Evolutionary conservation across 2,888 invertebrate genomes (phyloP).

Genomic region (Meghimatium bilineatum): DNA sequence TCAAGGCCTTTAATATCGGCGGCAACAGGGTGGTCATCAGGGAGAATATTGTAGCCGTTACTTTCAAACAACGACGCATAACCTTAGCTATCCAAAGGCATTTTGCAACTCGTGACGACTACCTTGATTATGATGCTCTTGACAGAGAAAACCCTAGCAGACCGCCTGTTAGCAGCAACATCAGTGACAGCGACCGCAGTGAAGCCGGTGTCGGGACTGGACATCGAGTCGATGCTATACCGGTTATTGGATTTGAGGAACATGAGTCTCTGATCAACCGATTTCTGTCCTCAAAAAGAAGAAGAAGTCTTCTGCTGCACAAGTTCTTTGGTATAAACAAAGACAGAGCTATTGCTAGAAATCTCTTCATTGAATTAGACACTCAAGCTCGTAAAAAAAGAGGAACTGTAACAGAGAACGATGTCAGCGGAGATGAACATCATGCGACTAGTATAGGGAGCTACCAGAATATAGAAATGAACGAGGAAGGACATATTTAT

Average conservation of each 20-base stretch:
- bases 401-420: not conserved
- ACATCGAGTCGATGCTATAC: conserved; percentile 29
- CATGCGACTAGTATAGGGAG: not conserved
- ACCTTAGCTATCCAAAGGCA: conserved; percentile 49
- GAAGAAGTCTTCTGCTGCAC: conserved; percentile 26
- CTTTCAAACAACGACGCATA: conserved; percentile 50
- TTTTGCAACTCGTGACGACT: conserved; percentile 15
- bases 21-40: conserved; percentile 52
- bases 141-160: conserved; percentile 11
- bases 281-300: conserved; percentile 33
- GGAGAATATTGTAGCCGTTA: conserved; percentile 50
- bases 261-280: not conserved
- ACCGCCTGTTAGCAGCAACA: not conserved
- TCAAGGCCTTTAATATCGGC: conserved; percentile 40
- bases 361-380: conserved; percentile 26
- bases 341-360: conserved; percentile 29
- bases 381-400: conserved; percentile 13
- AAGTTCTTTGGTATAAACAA: conserved; percentile 35
- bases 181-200: not conserved
- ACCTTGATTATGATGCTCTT: conserved; percentile 11
- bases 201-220: not conserved
- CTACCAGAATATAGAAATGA: not conserved
- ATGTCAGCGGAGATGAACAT: not conserved
- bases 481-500: not conserved
- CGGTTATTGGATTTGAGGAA: conserved; percentile 9